Percentiles rank a stretch among this genome's conserved stretches.
Evolutionary conservation across 2,888 invertebrate species (phyloP).

Genomic region (Tiliacea citrago): DNA sequence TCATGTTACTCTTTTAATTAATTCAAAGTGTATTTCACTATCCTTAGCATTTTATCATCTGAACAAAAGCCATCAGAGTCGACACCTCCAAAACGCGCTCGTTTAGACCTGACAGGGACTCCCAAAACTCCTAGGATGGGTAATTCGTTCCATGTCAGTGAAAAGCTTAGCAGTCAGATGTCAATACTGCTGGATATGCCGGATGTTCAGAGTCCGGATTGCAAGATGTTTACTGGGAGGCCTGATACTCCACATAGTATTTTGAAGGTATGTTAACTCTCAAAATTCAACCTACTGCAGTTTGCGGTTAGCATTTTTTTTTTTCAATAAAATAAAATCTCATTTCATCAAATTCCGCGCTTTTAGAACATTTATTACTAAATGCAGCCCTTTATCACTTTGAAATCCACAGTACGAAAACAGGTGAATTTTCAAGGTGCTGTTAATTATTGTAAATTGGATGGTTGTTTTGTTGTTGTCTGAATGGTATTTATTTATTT

Average conservation of each 20-base stretch:
- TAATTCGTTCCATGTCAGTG: slow-evolving; percentile 64
- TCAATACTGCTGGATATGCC: slow-evolving; percentile 90
- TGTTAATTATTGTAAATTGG: not conserved
- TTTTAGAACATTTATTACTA: not conserved
- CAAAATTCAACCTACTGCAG: not conserved
- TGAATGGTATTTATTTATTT: not conserved
- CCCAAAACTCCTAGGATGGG: slow-evolving; percentile 72
- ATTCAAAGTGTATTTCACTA: slow-evolving; percentile 4
- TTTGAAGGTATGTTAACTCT: slow-evolving; percentile 87
- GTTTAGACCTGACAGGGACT: slow-evolving; percentile 72
- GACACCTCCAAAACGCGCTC: slow-evolving; percentile 82
- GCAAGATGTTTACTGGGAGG: slow-evolving; percentile 67
- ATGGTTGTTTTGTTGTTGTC: not conserved
- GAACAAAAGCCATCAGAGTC: slow-evolving; percentile 69
- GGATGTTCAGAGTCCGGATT: slow-evolving; percentile 81
- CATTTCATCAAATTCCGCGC: not conserved
- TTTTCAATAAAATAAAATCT: not conserved
- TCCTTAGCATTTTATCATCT: slow-evolving; percentile 72
- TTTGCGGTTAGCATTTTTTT: not conserved
- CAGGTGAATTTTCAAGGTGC: not conserved
- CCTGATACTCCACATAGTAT: slow-evolving; percentile 92
- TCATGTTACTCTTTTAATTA: not conserved
- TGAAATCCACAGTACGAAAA: not conserved
- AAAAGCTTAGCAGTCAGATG: slow-evolving; percentile 77
- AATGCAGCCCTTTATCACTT: not conserved